These are phyloP conservation scores for Pagrus major DNA, from an alignment of 2,113 vertebrate genomes.

Conservation along the genomic window DNA sequence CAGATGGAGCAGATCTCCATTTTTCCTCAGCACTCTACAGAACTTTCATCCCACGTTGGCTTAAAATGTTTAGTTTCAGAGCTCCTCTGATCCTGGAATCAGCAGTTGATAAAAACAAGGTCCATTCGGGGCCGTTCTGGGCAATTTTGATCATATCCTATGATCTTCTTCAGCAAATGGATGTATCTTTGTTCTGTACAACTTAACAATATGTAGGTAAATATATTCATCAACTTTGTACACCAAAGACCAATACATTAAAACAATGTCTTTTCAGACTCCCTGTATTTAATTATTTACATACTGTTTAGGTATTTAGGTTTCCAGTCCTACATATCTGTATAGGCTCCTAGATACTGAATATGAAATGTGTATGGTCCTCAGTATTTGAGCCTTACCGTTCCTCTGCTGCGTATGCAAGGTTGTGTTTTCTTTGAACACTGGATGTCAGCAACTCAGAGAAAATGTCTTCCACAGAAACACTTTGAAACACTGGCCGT, in stretches of 20 bases:
- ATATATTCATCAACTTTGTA: not conserved
- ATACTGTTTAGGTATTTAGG: too few species aligned
- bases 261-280: not conserved
- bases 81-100: not conserved
- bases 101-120: not conserved
- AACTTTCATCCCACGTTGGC: not conserved
- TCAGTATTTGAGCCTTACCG: not conserved
- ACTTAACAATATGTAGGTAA: not conserved
- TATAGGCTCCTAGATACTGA: not conserved
- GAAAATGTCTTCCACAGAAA: constrained; percentile 9
- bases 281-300: not conserved
- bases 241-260: not conserved
- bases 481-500: constrained; percentile 12
- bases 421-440: constrained; percentile 8
- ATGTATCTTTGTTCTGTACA: not conserved
- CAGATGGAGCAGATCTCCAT: not conserved
- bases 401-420: not conserved
- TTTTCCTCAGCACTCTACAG: not conserved
- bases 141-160: not conserved
- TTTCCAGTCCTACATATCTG: not conserved
- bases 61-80: not conserved
- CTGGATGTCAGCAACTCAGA: not conserved
- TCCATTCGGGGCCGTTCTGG: not conserved
- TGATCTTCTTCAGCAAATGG: not conserved
- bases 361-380: not conserved